Evolutionary conservation across 2,113 vertebrate genomes (phyloP), one percentile per base, ranked within the genome.

Genomic region (Aviceda subcristata): DNA sequence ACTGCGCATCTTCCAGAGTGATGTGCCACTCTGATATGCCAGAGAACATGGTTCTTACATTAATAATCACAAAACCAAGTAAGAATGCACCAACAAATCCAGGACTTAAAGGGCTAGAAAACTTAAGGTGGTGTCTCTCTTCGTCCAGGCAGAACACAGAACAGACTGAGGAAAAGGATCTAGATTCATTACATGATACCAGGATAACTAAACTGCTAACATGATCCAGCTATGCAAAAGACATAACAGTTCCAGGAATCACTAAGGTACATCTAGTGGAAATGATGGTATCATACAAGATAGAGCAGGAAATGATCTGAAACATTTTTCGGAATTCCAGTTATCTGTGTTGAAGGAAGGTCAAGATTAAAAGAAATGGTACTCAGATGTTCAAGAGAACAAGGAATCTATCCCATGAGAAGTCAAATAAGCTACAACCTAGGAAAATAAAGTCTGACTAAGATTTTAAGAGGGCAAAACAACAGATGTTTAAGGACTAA

Each of bases 401-500:
- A 88, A 66, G 50, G 12, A 95, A 92, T 92, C 81, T 88, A 73
- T 94, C 92, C 90, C 96, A 90, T 50, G 93, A 94, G 93, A 96
- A 62, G 36, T 78, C 56, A 89, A 55, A 90, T 82, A 85, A 87
- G 51, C 57, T 87, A 90, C 14, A 68, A 36, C 67, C 43, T 78
- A 78, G 56, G 73, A 91, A 96, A 96, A 95, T 60, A 89, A 94
- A 86, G 34, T 91, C 68, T 91, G 91, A 95, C 68, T 91, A 87
- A 92, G 80, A 81, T 34, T 81, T 78, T 87, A 88, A 60, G 43
- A 72, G 19, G 45, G 66, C 36, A 93, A 88, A 90, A 88, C 62
- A 95, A 90, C 34, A 79, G 84, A 81, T 76, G 82, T 45, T 82
- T 93, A 63, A 68, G 64, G 72, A 92, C 17, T 79, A 79, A 86